These are phyloP conservation scores for Salvelinus sp. DNA, from an alignment of 2,113 vertebrate genomes.

Conservation along the genomic window DNA sequence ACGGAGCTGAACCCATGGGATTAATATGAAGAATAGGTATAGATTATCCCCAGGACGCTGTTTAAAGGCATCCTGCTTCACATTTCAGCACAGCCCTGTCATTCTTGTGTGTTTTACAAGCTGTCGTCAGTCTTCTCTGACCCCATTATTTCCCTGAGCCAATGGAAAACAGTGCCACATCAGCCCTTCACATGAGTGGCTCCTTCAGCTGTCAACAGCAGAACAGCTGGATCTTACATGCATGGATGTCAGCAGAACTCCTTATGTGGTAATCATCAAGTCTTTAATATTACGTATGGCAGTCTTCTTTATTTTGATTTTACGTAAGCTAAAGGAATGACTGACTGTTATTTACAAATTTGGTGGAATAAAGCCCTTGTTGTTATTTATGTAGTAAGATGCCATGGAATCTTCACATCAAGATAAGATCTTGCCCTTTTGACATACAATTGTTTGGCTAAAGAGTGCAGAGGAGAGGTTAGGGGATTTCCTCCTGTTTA, in stretches of 20 bases:
- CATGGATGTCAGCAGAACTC: constrained; percentile 47
- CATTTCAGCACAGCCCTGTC: constrained; percentile 43
- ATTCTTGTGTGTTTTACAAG: constrained; percentile 12
- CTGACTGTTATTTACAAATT: not conserved
- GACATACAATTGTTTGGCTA: not conserved
- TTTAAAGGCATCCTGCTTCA: constrained; percentile 14
- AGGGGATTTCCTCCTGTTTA: too few species aligned
- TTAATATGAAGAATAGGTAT: constrained; percentile 44
- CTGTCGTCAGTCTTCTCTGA: constrained; percentile 51
- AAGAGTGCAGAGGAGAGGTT: not conserved
- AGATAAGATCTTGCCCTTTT: not conserved
- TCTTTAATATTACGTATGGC: constrained; percentile 11
- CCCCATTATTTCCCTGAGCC: constrained; percentile 50
- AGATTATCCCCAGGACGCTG: constrained; percentile 41
- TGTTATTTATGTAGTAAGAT: not conserved
- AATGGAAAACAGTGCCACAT: constrained; percentile 51
- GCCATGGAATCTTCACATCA: not conserved
- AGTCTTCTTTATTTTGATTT: constrained; percentile 35
- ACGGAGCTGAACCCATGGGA: constrained; percentile 42
- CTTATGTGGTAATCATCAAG: constrained; percentile 26
- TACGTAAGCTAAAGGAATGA: constrained; percentile 3
- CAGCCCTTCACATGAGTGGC: constrained; percentile 47
- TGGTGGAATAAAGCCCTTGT: not conserved
- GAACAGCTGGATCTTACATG: constrained; percentile 54
- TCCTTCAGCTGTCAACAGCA: constrained; percentile 45